Conservation (phyloP, 1,140 invertebrate species). For the Cyclina sinensis region DNA sequence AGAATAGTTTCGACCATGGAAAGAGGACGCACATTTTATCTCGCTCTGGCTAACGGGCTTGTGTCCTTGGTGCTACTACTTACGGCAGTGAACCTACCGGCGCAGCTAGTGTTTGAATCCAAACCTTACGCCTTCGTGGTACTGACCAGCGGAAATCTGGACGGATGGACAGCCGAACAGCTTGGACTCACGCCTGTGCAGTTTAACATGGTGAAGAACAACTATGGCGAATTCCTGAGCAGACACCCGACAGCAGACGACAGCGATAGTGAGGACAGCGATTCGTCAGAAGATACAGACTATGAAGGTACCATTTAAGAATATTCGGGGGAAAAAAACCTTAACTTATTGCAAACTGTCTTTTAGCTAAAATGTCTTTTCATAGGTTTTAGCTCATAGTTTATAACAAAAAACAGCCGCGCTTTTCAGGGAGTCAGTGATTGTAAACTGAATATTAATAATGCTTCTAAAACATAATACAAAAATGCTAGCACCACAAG, state of each 20-base stretch:
- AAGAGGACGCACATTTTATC: conserved; percentile 26
- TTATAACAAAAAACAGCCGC: too few species aligned
- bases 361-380: too few species aligned
- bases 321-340: too few species aligned
- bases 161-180: conserved; percentile 17
- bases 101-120: conserved; percentile 45
- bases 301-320: neutral
- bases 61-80: neutral
- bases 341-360: too few species aligned
- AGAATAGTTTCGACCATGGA: neutral
- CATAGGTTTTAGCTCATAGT: too few species aligned
- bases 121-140: conserved; percentile 41
- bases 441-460: too few species aligned
- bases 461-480: too few species aligned
- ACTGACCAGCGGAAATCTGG: conserved; percentile 12
- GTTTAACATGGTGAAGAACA: conserved; percentile 7
- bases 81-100: neutral
- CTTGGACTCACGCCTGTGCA: conserved; percentile 1
- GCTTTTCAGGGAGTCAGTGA: too few species aligned
- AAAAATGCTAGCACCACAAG: too few species aligned
- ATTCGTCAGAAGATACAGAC: neutral
- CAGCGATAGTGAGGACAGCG: neutral
- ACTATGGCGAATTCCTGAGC: conserved; percentile 16
- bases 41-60: neutral
- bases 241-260: neutral